These are phyloP conservation scores for Phenacoccus solenopsis DNA, from an alignment of 1,140 invertebrate genomes.

Conservation along the genomic window DNA sequence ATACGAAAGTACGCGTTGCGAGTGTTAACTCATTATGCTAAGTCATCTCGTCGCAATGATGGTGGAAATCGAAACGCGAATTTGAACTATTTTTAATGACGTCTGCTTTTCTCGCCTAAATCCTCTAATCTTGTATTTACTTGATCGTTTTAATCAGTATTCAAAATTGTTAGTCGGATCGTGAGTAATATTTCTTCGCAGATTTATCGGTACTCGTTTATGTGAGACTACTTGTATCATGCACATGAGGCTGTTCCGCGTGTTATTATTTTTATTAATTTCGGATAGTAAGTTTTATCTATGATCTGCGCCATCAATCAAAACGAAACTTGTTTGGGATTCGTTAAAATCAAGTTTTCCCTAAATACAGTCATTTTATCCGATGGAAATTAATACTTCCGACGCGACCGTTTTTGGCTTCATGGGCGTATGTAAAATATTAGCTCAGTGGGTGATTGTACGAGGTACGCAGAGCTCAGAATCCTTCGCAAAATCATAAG, in stretches of 20 bases:
- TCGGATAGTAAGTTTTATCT: not conserved
- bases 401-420: too few species aligned
- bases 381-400: not conserved
- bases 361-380: too few species aligned
- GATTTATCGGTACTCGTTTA: too few species aligned
- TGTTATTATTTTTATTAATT: too few species aligned
- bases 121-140: not conserved
- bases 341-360: not conserved
- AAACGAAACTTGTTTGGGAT: not conserved
- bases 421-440: too few species aligned
- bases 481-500: not conserved
- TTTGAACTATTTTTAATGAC: not conserved
- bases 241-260: too few species aligned
- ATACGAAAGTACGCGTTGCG: not conserved
- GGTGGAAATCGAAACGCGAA: not conserved
- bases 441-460: not conserved
- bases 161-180: not conserved
- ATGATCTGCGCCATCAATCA: not conserved
- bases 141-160: not conserved
- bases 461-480: too few species aligned
- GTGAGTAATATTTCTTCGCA: not conserved
- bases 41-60: not conserved
- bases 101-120: not conserved
- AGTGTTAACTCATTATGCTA: not conserved
- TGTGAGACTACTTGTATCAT: too few species aligned